A percentile compares a stretch with the other conserved stretches of the same genome.
phyloP scores from a whole-genome alignment of 30 jellyfish, hydroid and myxozoan genomes.

The Nemopilema nomurai region DNA sequence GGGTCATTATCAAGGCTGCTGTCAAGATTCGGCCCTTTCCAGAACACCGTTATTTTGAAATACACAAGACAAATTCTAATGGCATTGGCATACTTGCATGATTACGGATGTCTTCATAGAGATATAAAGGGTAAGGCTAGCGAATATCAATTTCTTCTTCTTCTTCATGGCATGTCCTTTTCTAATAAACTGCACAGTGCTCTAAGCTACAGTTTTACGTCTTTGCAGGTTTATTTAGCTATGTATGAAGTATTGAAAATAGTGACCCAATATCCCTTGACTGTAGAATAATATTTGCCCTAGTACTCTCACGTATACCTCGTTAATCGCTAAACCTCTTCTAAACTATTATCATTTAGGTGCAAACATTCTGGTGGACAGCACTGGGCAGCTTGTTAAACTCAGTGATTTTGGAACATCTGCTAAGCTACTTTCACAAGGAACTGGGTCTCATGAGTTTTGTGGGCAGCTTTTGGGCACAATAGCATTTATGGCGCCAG shows the following conservation, averaged over 20 bases:
- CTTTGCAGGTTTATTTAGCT: too few species aligned
- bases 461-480: conserved; percentile 96
- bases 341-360: conserved; percentile 43
- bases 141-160: too few species aligned
- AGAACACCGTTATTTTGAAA: conserved; percentile 72
- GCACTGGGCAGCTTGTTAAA: conserved; percentile 94
- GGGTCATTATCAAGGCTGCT: conserved; percentile 88
- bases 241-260: too few species aligned
- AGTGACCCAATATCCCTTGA: too few species aligned
- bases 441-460: conserved; percentile 96
- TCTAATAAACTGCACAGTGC: too few species aligned
- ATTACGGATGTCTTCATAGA: conserved; percentile 86
- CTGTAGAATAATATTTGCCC: too few species aligned
- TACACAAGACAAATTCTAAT: conserved; percentile 79
- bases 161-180: too few species aligned
- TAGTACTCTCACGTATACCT: background rate
- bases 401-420: conserved; percentile 97
- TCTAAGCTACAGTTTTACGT: too few species aligned
- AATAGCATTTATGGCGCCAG: conserved; percentile 96
- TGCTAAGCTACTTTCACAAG: conserved; percentile 79
- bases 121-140: conserved; percentile 74
- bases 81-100: conserved; percentile 87
- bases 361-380: conserved; percentile 86
- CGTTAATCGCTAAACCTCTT: background rate
- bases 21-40: conserved; percentile 82